Conservation (phyloP, 2,113 vertebrate species). For the Delphinus delphis region DNA sequence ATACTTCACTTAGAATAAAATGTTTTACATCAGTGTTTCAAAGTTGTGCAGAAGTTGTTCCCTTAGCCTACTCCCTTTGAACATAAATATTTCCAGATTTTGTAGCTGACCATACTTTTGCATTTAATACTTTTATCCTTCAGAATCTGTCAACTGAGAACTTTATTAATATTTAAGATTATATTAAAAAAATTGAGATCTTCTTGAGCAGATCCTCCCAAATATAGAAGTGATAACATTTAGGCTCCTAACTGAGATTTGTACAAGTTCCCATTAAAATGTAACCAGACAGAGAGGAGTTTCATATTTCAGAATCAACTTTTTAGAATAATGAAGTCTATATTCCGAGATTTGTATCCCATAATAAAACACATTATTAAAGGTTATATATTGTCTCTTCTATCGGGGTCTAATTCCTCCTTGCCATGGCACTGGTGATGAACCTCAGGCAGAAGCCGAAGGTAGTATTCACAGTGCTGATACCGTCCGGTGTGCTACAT, state of each 20-base stretch:
- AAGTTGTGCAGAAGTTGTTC: background rate
- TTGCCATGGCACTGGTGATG: too few relatives aligned
- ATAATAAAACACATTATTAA: background rate
- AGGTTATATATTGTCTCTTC: background rate
- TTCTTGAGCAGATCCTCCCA: background rate
- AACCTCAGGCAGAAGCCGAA: background rate
- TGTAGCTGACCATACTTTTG: background rate
- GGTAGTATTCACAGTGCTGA: rapidly evolving
- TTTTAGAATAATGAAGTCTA: background rate
- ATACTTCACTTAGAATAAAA: background rate
- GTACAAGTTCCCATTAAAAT: background rate
- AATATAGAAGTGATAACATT: background rate
- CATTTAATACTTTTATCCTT: background rate
- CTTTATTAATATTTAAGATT: background rate
- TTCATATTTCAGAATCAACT: background rate
- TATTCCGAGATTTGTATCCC: background rate
- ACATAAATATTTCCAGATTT: background rate
- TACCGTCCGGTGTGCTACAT: background rate
- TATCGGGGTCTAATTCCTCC: too few relatives aligned
- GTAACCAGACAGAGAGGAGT: background rate
- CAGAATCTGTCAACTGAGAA: background rate
- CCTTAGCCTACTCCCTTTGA: background rate
- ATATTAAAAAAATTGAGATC: background rate
- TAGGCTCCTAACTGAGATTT: background rate
- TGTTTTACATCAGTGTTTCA: background rate